phyloP scores from a whole-genome alignment of 2,888 invertebrate species.

The Apeira syringaria region DNA sequence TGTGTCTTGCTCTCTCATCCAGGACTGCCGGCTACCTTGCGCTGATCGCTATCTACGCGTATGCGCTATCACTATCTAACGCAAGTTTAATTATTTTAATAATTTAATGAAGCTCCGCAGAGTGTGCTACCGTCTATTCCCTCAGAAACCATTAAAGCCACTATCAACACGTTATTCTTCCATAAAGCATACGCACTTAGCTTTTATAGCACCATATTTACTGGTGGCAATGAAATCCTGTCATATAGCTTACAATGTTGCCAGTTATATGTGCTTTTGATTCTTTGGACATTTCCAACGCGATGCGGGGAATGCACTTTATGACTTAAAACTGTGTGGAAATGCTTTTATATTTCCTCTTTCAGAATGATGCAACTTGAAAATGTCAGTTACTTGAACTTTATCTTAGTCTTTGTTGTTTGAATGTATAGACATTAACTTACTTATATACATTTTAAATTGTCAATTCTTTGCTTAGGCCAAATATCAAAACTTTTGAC shows the following conservation, averaged over 20 bases:
- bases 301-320: slow-evolving; percentile 18
- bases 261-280: slow-evolving; percentile 31
- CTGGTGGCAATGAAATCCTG: slow-evolving; percentile 41
- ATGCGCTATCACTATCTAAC: too few species aligned
- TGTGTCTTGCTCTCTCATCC: too few species aligned
- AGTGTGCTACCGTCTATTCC: slow-evolving; percentile 19
- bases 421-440: too few species aligned
- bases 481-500: too few species aligned
- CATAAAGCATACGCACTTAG: slow-evolving; percentile 50
- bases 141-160: slow-evolving; percentile 31
- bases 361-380: neutral
- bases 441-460: too few species aligned
- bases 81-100: too few species aligned
- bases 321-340: slow-evolving; percentile 19
- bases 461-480: too few species aligned
- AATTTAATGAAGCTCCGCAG: too few species aligned
- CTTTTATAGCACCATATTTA: slow-evolving; percentile 49
- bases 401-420: neutral
- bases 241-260: slow-evolving; percentile 39
- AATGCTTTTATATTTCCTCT: slow-evolving; percentile 8
- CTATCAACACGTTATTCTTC: slow-evolving; percentile 38
- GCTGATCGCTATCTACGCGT: too few species aligned
- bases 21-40: too few species aligned
- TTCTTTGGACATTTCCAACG: slow-evolving; percentile 17
- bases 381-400: neutral